Base-by-base conservation (phyloP, 2,888 invertebrate species). In the Tinea trinotella region DNA sequence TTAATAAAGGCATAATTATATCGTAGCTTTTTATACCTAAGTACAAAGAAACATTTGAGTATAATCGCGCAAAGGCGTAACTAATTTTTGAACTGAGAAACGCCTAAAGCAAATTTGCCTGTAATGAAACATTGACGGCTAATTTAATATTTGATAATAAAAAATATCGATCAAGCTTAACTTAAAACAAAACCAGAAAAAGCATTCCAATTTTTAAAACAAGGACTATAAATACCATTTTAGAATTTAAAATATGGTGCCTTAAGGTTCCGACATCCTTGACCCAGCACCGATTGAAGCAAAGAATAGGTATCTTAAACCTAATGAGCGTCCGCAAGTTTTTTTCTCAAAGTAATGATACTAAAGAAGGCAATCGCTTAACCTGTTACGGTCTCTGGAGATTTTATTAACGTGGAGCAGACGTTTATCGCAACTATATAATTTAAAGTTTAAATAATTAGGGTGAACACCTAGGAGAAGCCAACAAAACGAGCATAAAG, bases 391-490 rank as follows among this genome's bases (percentile, higher is more conserved):
- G 56, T 40, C 12, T 13, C 60, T 60, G 59, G 61, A 59, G 62
- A 60, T 59, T 63, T 64, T 64, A 65, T 68, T 68, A 65, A 60
- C 56, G 52, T 3, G n/a, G 5, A 53, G 50, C 58, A 56, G 62
- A 58, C 64, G 60, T 62, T 61, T 62, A 62, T 58, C 58, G 50
- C 56, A 59, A 55, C n/a, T 50, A 50, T 62, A 62, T 64, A 66
- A 68, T 66, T 65, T 66, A 64, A 62, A 59, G 60, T 59, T 62
- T 59, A 59, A 60, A 65, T 68, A 65, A 68, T 67, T 63, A 64
- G 62, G 59, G 61, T 50, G 50, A 50, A 50, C 50, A 50, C 50
- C 50, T 50, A 50, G 50, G 6, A 3, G 50, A 24, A 4, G 13
- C n/a, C 13, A 20, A 20, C 12, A 50, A 50, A 22, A 50, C 50